Evolutionary conservation across 2,113 vertebrate species (phyloP), one percentile per base, ranked within the genome.

Genomic region (Ellobius talpinus): DNA sequence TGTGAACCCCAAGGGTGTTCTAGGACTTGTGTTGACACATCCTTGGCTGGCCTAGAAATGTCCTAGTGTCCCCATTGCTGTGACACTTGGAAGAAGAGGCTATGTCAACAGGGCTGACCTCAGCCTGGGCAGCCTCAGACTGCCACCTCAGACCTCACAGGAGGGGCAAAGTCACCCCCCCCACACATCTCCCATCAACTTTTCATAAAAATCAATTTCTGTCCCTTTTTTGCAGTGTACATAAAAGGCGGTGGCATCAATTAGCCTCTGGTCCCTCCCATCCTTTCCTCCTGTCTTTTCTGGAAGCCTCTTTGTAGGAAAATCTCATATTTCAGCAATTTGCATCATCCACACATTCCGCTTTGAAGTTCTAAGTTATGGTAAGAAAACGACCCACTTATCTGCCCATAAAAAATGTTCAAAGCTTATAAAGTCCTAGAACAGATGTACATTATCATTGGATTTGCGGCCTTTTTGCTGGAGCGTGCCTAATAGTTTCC

Each of bases 381-480:
- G 99, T 99, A 99, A 99, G 99, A 99, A 99, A 99, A 99, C 98
- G 99, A 99, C 98, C 99, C 99, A 99, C 99, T 99, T 99, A 99
- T 99, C 99, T 99, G 99, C 99, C 99, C 99, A 99, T 99, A 99
- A 99, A 99, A 99, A 99, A 99, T 99, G 98, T 99, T 99, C 99
- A 99, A 99, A 99, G 99, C 99, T 99, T 99, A 99, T 99, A 99
- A 99, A 99, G 99, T 99, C 99, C 99, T 99, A 99, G 99, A 99
- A 99, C 99, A 99, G 99, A 99, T 99, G 99, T 99, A 99, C 99
- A 99, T 99, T 99, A 99, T 99, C 99, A 99, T 99, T 99, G 99
- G 99, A 99, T 99, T 99, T 99, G 99, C 99, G 99, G 98, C 99
- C 98, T 98, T 98, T 99, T 98, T 99, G 98, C 99, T 98, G 98